A percentile compares a stretch with the other conserved stretches of the same genome.
phyloP scores from a whole-genome alignment of 2,113 vertebrate genomes.

The Brachyhypopomus occidentalis region DNA sequence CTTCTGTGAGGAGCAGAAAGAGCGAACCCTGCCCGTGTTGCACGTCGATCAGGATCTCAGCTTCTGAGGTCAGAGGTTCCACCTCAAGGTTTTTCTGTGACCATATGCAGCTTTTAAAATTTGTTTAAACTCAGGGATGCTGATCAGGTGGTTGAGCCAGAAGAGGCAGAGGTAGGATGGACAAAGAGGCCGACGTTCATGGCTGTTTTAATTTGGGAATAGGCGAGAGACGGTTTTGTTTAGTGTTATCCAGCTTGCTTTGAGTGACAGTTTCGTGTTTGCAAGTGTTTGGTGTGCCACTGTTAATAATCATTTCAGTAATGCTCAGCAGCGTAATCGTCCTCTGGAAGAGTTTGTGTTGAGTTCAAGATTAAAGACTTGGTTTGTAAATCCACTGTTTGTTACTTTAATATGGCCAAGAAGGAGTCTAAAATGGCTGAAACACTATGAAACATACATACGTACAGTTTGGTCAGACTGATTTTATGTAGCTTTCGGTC shows the following conservation, averaged over 20 bases:
- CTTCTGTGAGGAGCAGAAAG: background rate
- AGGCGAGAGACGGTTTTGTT: constrained; percentile 16
- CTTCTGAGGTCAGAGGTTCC: background rate
- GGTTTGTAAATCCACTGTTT: constrained; percentile 37
- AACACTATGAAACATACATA: background rate
- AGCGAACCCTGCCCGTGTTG: background rate
- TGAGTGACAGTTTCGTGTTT: constrained; percentile 3
- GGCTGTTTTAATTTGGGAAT: constrained; percentile 15
- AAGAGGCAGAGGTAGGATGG: background rate
- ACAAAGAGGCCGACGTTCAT: background rate
- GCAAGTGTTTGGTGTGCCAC: constrained; percentile 3
- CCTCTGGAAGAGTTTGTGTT: constrained; percentile 21
- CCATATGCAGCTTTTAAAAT: background rate
- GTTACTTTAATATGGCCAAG: background rate
- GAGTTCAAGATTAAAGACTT: constrained; percentile 29
- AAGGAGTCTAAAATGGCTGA: background rate
- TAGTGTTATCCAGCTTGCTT: background rate
- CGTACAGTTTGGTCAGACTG: too few species aligned
- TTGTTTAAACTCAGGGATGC: background rate
- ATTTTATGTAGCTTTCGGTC: too few species aligned
- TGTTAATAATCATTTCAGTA: constrained; percentile 25
- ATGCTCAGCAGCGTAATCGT: background rate
- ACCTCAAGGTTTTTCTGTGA: background rate
- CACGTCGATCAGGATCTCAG: background rate
- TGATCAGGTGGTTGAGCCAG: background rate